Base-by-base conservation (phyloP, 2,888 invertebrate genomes). In the Oxytorus armatus region DNA sequence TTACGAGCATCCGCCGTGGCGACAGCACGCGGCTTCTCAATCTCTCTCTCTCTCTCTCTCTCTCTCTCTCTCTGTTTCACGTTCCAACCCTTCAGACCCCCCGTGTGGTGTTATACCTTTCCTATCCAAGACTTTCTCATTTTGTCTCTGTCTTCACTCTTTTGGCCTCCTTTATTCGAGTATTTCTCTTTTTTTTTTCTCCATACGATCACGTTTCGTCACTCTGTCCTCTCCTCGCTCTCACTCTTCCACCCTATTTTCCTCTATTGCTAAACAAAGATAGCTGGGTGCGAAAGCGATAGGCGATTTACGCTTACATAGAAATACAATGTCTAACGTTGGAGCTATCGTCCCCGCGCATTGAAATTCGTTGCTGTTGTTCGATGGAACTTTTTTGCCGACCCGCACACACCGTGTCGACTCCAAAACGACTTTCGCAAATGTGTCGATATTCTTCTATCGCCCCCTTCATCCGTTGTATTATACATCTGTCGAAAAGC, bases 1-100 rank as follows among this genome's bases (percentile, higher is more conserved):
- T 81, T 81, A 81, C 70, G 81, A 79, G 78, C 78, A 81, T 81
- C 81, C 78, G 81, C 73, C 66, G 81, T 59, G 75, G 70, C 78
- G 78, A 78, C 74, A 75, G 66, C 51, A 55, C 57, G 69, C 81
- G 59, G 74, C 69, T 70, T 72, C 49, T 42, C 70, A 66, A 51
- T 55, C 47, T 47, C 47, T 57, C 53, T 59, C 21, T 42, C 51
- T 49, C 11, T 5, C 65, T 49, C 23, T 49, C 21, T 55, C 29
- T 51, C n/a, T 49, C n/a, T 11, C 36, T 39, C 55, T 4, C 10
- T 69, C 53, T 73, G 1, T 39, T n/a, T 55, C 14, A 29, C 8
- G 36, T 10, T n/a, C n/a, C n/a, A n/a, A n/a, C 39, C 21, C 42
- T 51, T 25, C 25, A 8, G 8, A n/a, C 16, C 47, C 11, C 33